A percentile compares a stretch with the other conserved stretches of the same genome.
Conservation (phyloP, 1,140 invertebrate genomes). For the Macrocentrus cingulum region DNA sequence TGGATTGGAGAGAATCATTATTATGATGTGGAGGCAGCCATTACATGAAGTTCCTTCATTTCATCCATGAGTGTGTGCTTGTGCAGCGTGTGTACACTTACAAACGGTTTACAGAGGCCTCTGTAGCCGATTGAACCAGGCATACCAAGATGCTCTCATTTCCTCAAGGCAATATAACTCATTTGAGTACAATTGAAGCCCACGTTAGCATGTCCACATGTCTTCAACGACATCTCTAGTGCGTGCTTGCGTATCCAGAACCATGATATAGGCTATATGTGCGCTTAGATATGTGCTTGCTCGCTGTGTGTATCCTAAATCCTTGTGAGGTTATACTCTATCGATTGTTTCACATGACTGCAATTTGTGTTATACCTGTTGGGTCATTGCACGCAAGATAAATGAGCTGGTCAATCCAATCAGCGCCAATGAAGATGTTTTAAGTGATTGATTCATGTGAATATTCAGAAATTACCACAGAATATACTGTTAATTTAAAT, state of each 20-base stretch:
- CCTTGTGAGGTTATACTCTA: constrained; percentile 15
- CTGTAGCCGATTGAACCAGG: no score
- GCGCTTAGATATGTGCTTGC: constrained; percentile 24
- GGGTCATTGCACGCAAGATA: constrained; percentile 1
- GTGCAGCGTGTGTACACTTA: not conserved
- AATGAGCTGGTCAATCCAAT: no score
- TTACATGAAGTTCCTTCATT: constrained; percentile 15
- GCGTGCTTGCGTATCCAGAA: not conserved
- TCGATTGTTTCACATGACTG: constrained; percentile 17
- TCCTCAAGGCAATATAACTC: constrained; percentile 19
- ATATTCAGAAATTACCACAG: no score
- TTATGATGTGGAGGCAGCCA: constrained; percentile 27
- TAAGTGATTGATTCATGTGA: no score
- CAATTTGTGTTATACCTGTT: constrained; percentile 9
- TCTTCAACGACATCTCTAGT: not conserved
- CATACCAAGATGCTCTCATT: not conserved
- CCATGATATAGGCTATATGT: not conserved
- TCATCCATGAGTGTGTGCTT: not conserved
- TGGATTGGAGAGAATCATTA: constrained; percentile 35
- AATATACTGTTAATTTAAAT: no score
- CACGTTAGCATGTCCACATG: constrained; percentile 11
- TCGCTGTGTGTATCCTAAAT: constrained; percentile 17
- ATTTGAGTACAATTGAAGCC: constrained; percentile 13
- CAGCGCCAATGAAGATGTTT: no score
- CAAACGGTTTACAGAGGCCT: not conserved